Conservation (phyloP, 2,113 vertebrate species). For the Paramormyrops kingsleyae region DNA sequence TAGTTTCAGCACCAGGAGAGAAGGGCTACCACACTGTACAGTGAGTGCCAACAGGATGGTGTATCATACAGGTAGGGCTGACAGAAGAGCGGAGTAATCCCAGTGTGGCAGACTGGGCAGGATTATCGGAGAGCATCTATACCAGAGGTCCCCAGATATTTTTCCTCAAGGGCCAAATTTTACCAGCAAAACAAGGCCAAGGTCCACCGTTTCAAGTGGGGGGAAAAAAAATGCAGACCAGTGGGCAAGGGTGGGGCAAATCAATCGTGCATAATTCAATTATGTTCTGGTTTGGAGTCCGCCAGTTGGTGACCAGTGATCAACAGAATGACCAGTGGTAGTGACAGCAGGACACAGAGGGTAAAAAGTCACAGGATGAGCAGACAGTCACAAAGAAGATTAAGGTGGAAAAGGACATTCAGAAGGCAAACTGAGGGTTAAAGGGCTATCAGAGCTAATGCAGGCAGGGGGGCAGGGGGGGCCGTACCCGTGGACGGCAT, state of each 20-base stretch:
- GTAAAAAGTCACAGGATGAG: not conserved
- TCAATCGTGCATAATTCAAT: not conserved
- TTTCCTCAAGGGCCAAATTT: not conserved
- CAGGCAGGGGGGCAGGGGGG: not conserved
- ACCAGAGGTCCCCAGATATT: not conserved
- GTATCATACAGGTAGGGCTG: not conserved
- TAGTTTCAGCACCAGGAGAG: not conserved
- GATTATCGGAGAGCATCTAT: not conserved
- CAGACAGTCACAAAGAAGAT: not conserved
- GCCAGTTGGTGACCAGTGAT: not conserved
- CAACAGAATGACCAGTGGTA: not conserved
- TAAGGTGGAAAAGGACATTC: not conserved
- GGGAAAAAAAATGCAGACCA: not conserved
- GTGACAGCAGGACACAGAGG: not conserved
- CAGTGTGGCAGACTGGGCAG: not conserved
- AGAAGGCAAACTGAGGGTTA: not conserved
- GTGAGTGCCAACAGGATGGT: not conserved
- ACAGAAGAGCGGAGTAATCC: not conserved
- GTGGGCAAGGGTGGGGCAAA: not conserved
- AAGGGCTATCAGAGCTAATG: not conserved
- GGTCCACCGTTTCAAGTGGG: not conserved
- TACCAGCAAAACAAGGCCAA: not conserved
- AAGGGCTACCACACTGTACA: not conserved
- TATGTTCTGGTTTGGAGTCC: not conserved
- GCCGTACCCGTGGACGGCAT: slow-evolving; percentile 73